A percentile compares a stretch with the other conserved stretches of the same genome.
Evolutionary conservation across 2,888 invertebrate genomes (phyloP).

Genomic region (Caenorhabditis virilis): DNA sequence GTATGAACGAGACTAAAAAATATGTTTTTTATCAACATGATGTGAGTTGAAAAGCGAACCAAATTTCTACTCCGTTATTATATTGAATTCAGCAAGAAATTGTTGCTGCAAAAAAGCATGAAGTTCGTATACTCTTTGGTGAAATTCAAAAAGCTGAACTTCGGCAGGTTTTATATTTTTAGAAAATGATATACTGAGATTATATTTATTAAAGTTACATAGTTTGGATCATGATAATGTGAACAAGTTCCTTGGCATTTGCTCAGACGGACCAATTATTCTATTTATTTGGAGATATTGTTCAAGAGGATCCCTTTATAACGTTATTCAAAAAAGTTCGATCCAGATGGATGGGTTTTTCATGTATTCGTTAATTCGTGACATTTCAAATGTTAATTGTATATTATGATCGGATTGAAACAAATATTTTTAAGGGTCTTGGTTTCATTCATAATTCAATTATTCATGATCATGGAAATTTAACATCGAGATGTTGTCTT

Average conservation of each 20-base stretch:
- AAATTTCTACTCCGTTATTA: too few species aligned
- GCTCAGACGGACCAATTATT: constrained; percentile 55
- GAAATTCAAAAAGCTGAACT: constrained; percentile 8
- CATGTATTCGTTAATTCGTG: constrained; percentile 53
- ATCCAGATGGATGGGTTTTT: constrained; percentile 59
- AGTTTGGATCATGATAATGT: constrained; percentile 53
- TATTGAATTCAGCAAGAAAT: constrained; percentile 35
- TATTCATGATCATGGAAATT: constrained; percentile 41
- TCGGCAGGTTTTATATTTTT: background rate
- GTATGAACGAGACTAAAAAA: too few species aligned
- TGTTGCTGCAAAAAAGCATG: constrained; percentile 40
- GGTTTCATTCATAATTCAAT: constrained; percentile 30
- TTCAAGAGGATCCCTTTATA: constrained; percentile 51
- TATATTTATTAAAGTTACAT: constrained; percentile 43
- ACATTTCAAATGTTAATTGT: constrained; percentile 39
- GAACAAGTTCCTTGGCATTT: constrained; percentile 59
- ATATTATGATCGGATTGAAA: background rate
- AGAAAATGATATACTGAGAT: background rate
- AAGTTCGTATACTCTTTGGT: constrained; percentile 9
- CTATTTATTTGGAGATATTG: constrained; percentile 61
- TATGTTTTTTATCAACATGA: too few species aligned
- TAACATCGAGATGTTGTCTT: constrained; percentile 51
- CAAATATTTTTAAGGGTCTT: constrained; percentile 24
- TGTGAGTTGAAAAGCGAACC: background rate
- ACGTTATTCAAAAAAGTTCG: constrained; percentile 46